Evolutionary conservation across 1,140 invertebrate species (phyloP), one percentile per base, ranked within the genome.

Genomic region (Atta texana): DNA sequence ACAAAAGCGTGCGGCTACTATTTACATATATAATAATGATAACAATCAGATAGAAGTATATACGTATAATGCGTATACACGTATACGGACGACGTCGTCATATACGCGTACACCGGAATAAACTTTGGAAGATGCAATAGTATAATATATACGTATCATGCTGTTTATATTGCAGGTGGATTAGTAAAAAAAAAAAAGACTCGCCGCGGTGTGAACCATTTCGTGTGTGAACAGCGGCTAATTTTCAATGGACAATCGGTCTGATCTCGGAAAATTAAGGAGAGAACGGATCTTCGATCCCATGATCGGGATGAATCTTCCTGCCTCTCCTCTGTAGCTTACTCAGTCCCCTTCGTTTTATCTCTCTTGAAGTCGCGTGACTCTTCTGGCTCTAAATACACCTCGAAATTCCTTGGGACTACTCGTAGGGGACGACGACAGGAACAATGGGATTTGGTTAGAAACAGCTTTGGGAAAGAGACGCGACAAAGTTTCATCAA

Each of bases 1-100:
- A 94, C 92, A 93, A 94, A 90, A 94, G 93, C 93, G 93, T 94
- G 93, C 93, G 93, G 91, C 93, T 94, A 94, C 93, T 94, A 94
- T 94, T 94, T 94, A 94, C 93, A 94, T 94, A 92, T 92, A 93
- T 90, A 92, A 91, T 85, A 90, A 91, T 89, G 75, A 90, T 91
- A 91, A 89, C 87, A 91, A 85, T 90, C 77, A 91, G 82, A 91
- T 91, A 89, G 72, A 90, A 72, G 64, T 90, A 87, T 89, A 75
- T 87, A 90, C 80, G 86, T 90, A 76, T 90, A 84, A 74, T 8
- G 80, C 69, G 55, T 39, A 63, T 55, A 75, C 68, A 59, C 55
- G 71, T 69, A 49, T 28, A 74, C 57, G 68, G 55, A 61, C 80
- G 55, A 24, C 80, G 76, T 28, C 77, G 68, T 74, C 77, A 84